Base-by-base conservation (phyloP, 2,888 invertebrate genomes). In the Panzeria rudis region DNA sequence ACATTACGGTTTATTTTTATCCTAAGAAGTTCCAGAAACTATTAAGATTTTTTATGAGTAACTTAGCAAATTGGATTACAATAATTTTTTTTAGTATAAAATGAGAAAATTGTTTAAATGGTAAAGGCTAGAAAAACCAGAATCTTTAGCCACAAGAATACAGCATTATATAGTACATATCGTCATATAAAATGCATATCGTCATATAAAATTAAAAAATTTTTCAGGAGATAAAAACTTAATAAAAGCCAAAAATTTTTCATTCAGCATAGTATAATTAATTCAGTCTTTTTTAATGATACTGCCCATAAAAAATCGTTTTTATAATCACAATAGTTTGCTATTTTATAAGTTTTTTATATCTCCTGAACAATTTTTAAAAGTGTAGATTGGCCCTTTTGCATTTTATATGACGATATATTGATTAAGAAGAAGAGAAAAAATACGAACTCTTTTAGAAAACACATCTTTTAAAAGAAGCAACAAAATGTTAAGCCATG, bases 81-180 rank as follows among this genome's bases (percentile, higher is more conserved):
- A 75, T 68, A 32, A 56, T 54, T 81, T 54, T 81, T 75, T 71
- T 75, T 76, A 38, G 56, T 81, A 83, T 80, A 82, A 86, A 79
- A 86, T 81, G 64, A 69, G 80, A 85, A 87, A 85, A 81, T 84
- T 80, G 56, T 86, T 86, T 86, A 79, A 78, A 85, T 66, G 87
- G 86, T 79, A 81, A 79, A 77, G 86, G 86, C 88, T 78, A 83
- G 79, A 84, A 87, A 86, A 87, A 86, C 82, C 77, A 81, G 86
- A 87, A 87, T 73, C 54, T 76, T 61, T 62, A 72, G 52, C 66
- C 62, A 78, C 71, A 83, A 62, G 25, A 54, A 29, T 25, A 41
- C 20, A 38, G 20, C 20, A 13, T 2, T 50, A 20, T 50, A 44
- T 44, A n/a, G n/a, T n/a, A n/a, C n/a, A n/a, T n/a, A n/a, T n/a